Evolutionary conservation across 2,113 vertebrate genomes (phyloP).

Genomic region (Ailurus styani): DNA sequence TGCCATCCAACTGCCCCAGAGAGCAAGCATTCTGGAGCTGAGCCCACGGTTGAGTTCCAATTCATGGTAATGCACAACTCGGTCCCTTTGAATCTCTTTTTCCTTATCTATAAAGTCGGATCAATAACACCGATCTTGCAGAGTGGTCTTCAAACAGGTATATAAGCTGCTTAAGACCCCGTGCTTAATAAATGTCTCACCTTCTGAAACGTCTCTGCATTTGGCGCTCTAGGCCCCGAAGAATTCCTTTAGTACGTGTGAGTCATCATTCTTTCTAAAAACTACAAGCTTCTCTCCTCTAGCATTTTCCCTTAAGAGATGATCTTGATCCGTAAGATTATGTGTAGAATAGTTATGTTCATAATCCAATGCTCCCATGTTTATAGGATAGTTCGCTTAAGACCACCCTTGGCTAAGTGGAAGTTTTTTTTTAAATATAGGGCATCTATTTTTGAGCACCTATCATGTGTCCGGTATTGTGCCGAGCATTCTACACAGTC

Average conservation of each 20-base stretch:
- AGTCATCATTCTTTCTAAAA: not conserved
- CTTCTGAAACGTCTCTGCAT: not conserved
- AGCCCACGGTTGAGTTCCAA: not conserved
- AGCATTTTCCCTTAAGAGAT: not conserved
- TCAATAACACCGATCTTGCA: not conserved
- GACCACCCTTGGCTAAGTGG: not conserved
- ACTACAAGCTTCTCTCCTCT: not conserved
- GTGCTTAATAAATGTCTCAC: not conserved
- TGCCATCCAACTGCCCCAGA: not conserved
- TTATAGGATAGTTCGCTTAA: slow-evolving; percentile 11
- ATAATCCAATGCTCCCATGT: not conserved
- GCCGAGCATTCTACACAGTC: not conserved
- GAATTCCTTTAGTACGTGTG: not conserved
- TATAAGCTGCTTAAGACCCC: not conserved
- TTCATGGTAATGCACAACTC: not conserved
- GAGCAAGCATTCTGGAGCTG: not conserved
- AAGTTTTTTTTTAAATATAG: not conserved
- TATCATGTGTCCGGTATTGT: not conserved
- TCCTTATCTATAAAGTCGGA: not conserved
- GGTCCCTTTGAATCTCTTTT: not conserved
- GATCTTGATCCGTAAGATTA: not conserved
- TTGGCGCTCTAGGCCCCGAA: not conserved
- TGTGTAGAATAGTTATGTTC: not conserved
- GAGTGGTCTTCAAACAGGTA: not conserved
- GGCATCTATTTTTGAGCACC: not conserved